Evolutionary conservation across 2,113 vertebrate species (phyloP).

Genomic region (Onychostruthus taczanowskii): DNA sequence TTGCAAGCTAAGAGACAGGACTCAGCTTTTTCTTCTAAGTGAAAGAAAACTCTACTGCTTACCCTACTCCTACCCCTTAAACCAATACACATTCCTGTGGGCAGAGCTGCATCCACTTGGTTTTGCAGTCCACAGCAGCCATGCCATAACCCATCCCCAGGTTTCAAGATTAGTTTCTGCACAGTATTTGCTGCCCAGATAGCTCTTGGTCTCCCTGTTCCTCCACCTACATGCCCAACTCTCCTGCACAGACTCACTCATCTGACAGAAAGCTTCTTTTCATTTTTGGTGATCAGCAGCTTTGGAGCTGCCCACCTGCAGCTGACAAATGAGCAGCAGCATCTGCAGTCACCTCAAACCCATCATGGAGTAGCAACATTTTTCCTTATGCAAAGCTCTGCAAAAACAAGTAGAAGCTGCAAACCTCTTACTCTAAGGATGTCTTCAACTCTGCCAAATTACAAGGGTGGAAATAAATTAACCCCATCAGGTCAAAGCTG

Average conservation of each 20-base stretch:
- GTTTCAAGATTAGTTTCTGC: background rate
- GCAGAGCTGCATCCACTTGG: background rate
- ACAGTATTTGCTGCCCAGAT: background rate
- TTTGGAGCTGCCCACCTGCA: background rate
- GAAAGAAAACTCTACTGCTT: background rate
- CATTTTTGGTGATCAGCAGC: background rate
- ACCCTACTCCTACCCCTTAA: background rate
- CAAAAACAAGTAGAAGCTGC: background rate
- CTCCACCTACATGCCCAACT: background rate
- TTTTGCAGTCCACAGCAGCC: background rate
- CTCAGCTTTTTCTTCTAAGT: background rate
- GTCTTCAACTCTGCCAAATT: background rate
- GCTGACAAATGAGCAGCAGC: background rate
- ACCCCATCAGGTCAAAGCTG: accelerated
- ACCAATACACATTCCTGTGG: accelerated
- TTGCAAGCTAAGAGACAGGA: background rate
- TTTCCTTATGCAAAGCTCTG: background rate
- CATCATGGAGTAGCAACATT: background rate
- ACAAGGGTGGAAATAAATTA: background rate
- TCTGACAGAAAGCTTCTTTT: background rate
- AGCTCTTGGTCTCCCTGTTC: background rate
- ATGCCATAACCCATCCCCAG: background rate
- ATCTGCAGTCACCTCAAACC: background rate
- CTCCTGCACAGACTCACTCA: background rate
- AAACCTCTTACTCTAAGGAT: background rate